Base-by-base conservation (phyloP, 2,113 vertebrate genomes). In the Pelobates fuscus region DNA sequence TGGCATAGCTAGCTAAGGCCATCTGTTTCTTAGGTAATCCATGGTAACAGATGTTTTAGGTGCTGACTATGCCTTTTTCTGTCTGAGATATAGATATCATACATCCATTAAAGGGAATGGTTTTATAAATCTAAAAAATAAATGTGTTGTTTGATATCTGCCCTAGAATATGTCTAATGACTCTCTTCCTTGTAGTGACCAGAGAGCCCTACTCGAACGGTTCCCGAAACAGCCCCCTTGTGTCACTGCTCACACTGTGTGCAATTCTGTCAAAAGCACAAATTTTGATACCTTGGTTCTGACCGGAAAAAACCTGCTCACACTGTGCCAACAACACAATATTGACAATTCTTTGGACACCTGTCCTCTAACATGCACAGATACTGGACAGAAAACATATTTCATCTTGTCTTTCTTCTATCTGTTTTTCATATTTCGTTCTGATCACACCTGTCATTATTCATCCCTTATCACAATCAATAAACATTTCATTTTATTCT, bases 101-200 rank as follows among this genome's bases (percentile, higher is more conserved):
- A 17, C 17, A 49, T 8, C n/a, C 12, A 21, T 17, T 18, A 27
- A 23, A 61, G 17, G 8, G 14, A 17, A 61, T 2, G 24, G 26
- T 17, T 27, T 18, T 25, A 29, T 29, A 14, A 23, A 10, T 11
- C 3, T 23, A 11, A 11, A 11, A 23, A 57, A 12, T 57, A 23
- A 23, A 32, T 10, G 11, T 1, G 4, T 55, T n/a, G n/a, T 55
- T 20, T 55, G 3, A 8, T 55, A 11, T 55, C 52, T 23, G 52
- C n/a, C 52, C 52, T 5, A 1, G 15, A 21, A 17, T 67, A 37
- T 75, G 63, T 67, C 63, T 3, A 66, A 1, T 75, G 63, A 60
- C 72, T 75, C 27, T 62, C 25, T 73, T 41, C 70, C 21, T 57
- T 75, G n/a, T 75, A 75, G 72, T 26, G 37, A 67, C 57, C 54